These are phyloP conservation scores for Acipenser transmontanus DNA, from an alignment of 2,797 vertebrate species.

Conservation along the genomic window DNA sequence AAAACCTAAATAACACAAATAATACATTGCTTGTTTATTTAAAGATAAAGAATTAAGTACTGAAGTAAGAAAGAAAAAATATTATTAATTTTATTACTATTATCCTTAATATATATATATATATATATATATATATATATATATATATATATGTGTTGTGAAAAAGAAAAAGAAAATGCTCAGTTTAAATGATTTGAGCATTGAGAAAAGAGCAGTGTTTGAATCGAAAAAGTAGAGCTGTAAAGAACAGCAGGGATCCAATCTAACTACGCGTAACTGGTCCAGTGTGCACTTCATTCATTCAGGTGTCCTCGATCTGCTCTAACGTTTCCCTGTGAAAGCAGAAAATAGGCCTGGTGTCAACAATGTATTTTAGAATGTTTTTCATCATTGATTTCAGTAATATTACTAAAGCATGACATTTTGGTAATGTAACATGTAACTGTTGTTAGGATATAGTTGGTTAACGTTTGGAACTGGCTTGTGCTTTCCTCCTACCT, in stretches of 20 bases:
- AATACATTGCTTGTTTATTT: slow-evolving; percentile 38
- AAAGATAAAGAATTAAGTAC: slow-evolving; percentile 11
- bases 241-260: slow-evolving; percentile 12
- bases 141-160: no score
- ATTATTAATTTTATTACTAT: background rate
- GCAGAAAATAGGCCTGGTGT: slow-evolving; percentile 1
- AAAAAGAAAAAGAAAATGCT: slow-evolving; percentile 29
- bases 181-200: slow-evolving; percentile 37
- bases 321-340: slow-evolving; percentile 24
- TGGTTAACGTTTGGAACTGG: no score
- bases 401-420: no score
- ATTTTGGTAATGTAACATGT: no score
- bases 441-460: no score
- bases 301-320: slow-evolving; percentile 21
- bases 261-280: slow-evolving; percentile 26
- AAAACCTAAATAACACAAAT: slow-evolving; percentile 7
- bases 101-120: no score
- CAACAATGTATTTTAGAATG: background rate
- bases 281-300: slow-evolving; percentile 26
- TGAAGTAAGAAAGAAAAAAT: slow-evolving; percentile 28
- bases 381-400: no score
- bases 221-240: slow-evolving; percentile 10
- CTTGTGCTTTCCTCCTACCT: no score
- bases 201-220: slow-evolving; percentile 31
- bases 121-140: no score